These are phyloP conservation scores for Bradypodion pumilum DNA, from an alignment of 2,797 vertebrate species.

Conservation along the genomic window DNA sequence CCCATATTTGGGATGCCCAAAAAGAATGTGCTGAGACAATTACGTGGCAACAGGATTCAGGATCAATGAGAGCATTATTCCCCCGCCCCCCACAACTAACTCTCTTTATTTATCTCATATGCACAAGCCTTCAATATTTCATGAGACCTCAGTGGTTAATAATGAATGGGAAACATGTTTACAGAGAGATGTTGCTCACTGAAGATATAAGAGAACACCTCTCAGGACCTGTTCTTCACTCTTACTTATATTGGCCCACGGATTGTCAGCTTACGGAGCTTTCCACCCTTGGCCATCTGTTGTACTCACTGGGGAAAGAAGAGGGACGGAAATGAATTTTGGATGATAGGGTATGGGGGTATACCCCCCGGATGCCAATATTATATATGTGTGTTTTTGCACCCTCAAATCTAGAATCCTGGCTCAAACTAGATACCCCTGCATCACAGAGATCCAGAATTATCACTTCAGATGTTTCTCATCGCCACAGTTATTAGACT, in stretches of 20 bases:
- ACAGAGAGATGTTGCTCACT: constrained; percentile 14
- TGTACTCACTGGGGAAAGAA: neutral
- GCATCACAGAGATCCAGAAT: too few relatives aligned
- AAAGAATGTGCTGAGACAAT: neutral
- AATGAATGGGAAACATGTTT: constrained; percentile 42
- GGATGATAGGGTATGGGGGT: too few relatives aligned
- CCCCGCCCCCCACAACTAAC: neutral
- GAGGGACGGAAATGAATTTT: neutral
- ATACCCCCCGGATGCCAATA: too few relatives aligned
- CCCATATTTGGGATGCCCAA: neutral
- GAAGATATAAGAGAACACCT: constrained; percentile 31
- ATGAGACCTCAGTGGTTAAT: constrained; percentile 36
- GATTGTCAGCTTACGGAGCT: constrained; percentile 9
- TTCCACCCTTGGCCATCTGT: constrained; percentile 9
- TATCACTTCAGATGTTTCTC: neutral
- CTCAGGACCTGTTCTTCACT: constrained; percentile 32
- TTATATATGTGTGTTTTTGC: too few relatives aligned
- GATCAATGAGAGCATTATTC: too few relatives aligned
- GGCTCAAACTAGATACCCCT: too few relatives aligned
- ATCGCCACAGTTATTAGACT: too few relatives aligned
- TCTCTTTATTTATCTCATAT: neutral
- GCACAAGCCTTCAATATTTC: constrained; percentile 33
- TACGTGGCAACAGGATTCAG: neutral
- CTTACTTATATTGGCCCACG: constrained; percentile 23
- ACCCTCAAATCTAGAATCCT: too few relatives aligned